phyloP scores from a whole-genome alignment of 1,140 invertebrate species.

The Brachionus rubens region DNA sequence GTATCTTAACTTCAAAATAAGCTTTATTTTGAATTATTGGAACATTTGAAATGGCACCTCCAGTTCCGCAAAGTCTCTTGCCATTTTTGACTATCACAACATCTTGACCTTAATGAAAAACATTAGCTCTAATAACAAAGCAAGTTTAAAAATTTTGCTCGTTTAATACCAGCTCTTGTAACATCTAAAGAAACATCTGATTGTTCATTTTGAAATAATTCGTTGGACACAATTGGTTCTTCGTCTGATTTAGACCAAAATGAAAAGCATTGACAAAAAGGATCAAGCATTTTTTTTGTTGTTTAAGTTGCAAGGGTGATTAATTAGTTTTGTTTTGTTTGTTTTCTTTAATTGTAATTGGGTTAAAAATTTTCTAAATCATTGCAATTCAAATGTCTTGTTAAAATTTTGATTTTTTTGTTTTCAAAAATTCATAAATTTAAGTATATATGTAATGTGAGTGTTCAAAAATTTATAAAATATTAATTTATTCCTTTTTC shows the following conservation, averaged over 20 bases:
- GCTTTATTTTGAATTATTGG: constrained; percentile 93
- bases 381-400: too few species aligned
- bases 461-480: too few species aligned
- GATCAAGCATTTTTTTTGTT: constrained; percentile 26
- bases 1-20: constrained; percentile 97
- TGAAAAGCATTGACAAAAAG: constrained; percentile 11
- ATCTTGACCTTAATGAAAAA: constrained; percentile 71
- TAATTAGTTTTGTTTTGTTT: too few species aligned
- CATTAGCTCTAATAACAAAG: neutral
- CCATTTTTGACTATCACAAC: constrained; percentile 97
- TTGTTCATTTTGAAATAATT: neutral
- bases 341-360: too few species aligned
- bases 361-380: too few species aligned
- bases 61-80: constrained; percentile 86
- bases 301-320: too few species aligned
- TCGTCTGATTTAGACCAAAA: constrained; percentile 23
- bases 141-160: neutral
- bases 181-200: constrained; percentile 21
- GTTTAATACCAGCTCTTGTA: neutral
- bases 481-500: too few species aligned
- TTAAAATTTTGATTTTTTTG: too few species aligned
- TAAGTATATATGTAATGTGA: too few species aligned
- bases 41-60: constrained; percentile 76
- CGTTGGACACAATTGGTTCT: neutral
- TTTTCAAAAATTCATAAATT: too few species aligned